phyloP scores from a whole-genome alignment of 2,113 vertebrate genomes.

The Pachycephala philippinensis region DNA sequence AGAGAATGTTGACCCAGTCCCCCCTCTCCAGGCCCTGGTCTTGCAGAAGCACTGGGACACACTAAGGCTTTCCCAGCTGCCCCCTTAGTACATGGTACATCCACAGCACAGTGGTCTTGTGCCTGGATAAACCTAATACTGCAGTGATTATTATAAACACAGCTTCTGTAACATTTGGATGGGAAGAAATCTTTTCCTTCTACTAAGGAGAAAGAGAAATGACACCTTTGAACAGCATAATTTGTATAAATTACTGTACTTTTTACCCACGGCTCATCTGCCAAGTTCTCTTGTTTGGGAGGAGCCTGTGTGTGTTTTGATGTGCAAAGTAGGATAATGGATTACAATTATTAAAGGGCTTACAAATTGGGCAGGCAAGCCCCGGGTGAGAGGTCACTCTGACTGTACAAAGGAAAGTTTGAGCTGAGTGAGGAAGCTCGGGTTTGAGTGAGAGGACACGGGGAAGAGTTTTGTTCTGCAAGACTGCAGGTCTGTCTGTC shows the following conservation, averaged over 20 bases:
- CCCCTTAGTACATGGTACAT: not conserved
- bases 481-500: not conserved
- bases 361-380: conserved; percentile 18
- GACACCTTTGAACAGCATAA: not conserved
- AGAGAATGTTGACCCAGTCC: not conserved
- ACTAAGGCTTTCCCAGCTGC: not conserved
- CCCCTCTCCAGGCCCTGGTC: not conserved
- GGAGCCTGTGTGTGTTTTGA: conserved; percentile 17
- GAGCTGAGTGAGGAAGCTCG: not conserved
- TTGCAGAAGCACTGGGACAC: not conserved
- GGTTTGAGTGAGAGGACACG: not conserved
- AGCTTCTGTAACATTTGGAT: not conserved
- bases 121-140: not conserved
- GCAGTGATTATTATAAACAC: not conserved
- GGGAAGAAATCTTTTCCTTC: not conserved
- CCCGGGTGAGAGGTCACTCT: conserved; percentile 15
- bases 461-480: not conserved
- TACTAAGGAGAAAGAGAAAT: not conserved
- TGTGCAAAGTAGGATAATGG: conserved; percentile 25
- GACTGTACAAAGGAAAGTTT: not conserved
- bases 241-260: not conserved
- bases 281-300: not conserved
- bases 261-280: not conserved
- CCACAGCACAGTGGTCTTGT: not conserved
- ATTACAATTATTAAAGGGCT: conserved; percentile 27